These are phyloP conservation scores for Acanthopagrus latus DNA, from an alignment of 2,797 vertebrate genomes.

Conservation along the genomic window DNA sequence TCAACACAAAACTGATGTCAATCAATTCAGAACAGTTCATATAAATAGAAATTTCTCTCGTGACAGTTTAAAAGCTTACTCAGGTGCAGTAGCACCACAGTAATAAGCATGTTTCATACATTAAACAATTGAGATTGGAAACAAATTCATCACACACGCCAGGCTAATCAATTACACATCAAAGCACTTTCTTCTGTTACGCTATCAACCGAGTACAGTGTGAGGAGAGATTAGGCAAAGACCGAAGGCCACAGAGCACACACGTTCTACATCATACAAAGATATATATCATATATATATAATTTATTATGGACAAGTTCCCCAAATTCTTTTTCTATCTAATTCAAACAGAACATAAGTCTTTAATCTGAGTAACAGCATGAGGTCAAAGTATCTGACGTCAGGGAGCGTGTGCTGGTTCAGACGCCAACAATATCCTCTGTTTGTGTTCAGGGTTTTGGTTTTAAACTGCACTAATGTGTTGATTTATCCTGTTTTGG, in stretches of 20 bases:
- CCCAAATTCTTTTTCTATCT: conserved; percentile 46
- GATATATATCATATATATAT: conserved; percentile 56
- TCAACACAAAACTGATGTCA: conserved; percentile 62
- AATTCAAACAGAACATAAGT: conserved; percentile 59
- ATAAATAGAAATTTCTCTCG: conserved; percentile 75
- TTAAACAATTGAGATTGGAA: conserved; percentile 63
- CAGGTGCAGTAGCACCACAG: conserved; percentile 29
- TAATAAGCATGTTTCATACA: conserved; percentile 52
- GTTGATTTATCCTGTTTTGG: conserved; percentile 6
- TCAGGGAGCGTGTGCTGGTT: conserved; percentile 23
- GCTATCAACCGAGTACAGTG: conserved; percentile 45
- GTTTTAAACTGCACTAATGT: conserved; percentile 39
- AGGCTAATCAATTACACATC: conserved; percentile 69
- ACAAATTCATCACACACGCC: conserved; percentile 58
- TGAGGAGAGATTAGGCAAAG: conserved; percentile 66
- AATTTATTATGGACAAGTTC: conserved; percentile 68
- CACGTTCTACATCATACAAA: conserved; percentile 75
- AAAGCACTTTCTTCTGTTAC: conserved; percentile 64
- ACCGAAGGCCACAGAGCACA: conserved; percentile 74
- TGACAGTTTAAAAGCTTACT: conserved; percentile 47
- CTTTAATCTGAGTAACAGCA: conserved; percentile 53
- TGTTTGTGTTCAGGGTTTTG: conserved; percentile 46
- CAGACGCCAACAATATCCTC: conserved; percentile 34
- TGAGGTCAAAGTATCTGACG: conserved; percentile 62
- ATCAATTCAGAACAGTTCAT: conserved; percentile 62